Evolutionary conservation across 2,113 vertebrate species (phyloP).

Genomic region (Jacana jacana): DNA sequence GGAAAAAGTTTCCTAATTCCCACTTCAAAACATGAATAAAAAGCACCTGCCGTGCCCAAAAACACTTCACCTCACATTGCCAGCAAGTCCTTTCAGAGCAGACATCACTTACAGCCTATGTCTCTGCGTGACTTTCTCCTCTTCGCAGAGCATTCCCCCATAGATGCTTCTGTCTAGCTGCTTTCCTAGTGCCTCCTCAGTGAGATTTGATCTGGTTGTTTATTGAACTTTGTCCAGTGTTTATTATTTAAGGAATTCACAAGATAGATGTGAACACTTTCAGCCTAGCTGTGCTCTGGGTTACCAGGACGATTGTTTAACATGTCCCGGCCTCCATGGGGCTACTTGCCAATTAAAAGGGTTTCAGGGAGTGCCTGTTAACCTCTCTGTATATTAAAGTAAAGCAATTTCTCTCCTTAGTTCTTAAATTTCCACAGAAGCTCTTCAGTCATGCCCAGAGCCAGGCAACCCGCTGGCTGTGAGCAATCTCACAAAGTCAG

Average conservation of each 20-base stretch:
- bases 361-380: neutral
- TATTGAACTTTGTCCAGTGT: slow-evolving; percentile 11
- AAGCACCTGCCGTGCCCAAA: neutral
- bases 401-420: neutral
- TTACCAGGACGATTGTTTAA: neutral
- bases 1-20: slow-evolving; percentile 20
- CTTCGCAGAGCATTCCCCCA: neutral
- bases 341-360: slow-evolving; percentile 9
- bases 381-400: neutral
- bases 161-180: neutral
- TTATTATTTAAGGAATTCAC: slow-evolving; percentile 43
- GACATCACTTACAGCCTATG: neutral
- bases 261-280: slow-evolving; percentile 18
- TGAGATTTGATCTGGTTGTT: neutral
- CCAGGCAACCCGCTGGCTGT: neutral
- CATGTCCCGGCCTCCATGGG: neutral
- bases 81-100: neutral
- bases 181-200: neutral
- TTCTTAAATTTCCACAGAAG: slow-evolving; percentile 11
- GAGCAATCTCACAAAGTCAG: neutral
- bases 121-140: neutral
- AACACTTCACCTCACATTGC: neutral
- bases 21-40: neutral
- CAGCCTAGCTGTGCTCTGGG: neutral
- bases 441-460: neutral